These are phyloP conservation scores for Penaeus chinensis DNA, from an alignment of 1,140 invertebrate species.

Conservation along the genomic window DNA sequence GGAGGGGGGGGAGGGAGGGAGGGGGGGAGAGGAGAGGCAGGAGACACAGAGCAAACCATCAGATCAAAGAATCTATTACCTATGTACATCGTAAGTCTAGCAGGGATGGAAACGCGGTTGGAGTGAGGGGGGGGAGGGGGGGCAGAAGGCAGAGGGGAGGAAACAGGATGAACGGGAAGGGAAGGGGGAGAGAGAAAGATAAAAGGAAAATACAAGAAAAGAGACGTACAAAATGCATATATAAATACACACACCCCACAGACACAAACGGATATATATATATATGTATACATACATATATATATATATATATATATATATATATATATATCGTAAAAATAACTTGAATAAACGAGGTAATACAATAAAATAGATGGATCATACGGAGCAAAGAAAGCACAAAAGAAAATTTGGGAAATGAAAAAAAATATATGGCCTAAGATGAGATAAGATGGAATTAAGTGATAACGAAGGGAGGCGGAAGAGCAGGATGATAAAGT, in stretches of 20 bases:
- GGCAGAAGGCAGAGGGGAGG: no score
- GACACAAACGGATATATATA: not conserved
- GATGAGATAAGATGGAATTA: no score
- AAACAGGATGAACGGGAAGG: no score
- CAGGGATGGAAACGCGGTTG: no score
- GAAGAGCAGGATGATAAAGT: not conserved
- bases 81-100: slow-evolving; percentile 24
- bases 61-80: slow-evolving; percentile 49
- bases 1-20: not conserved
- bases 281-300: not conserved
- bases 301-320: not conserved
- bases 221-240: not conserved
- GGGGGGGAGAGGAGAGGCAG: not conserved
- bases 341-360: no score
- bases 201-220: not conserved
- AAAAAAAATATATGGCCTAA: no score
- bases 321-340: no score
- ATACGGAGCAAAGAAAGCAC: no score
- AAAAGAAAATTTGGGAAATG: no score
- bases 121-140: not conserved
- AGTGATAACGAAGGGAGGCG: no score
- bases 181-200: no score
- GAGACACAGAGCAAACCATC: not conserved
- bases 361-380: no score
- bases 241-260: not conserved